These are phyloP conservation scores for Drosophila gunungcola DNA, from an alignment of 1,140 invertebrate genomes.

Conservation along the genomic window DNA sequence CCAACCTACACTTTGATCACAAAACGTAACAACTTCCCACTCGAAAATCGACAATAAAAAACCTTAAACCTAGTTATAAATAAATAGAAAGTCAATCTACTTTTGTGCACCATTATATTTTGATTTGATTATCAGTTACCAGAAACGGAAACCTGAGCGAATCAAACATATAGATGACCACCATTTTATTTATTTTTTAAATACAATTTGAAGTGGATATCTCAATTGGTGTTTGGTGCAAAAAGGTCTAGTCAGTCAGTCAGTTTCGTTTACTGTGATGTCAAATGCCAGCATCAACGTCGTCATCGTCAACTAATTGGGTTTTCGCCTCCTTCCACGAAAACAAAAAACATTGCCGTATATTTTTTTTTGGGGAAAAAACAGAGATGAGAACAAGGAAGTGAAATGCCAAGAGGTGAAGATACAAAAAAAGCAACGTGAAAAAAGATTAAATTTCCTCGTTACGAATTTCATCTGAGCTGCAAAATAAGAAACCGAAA, in stretches of 20 bases:
- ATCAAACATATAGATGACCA: conserved; percentile 13
- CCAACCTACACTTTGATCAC: too few species aligned
- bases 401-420: conserved; percentile 58
- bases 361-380: background rate
- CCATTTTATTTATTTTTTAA: conserved; percentile 40
- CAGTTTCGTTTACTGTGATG: conserved; percentile 36
- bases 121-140: conserved; percentile 19
- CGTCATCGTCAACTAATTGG: conserved; percentile 73
- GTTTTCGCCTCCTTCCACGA: conserved; percentile 63
- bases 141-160: background rate
- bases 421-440: conserved; percentile 26
- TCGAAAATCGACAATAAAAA: background rate
- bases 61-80: background rate
- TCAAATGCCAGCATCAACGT: conserved; percentile 66
- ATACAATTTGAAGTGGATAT: conserved; percentile 70
- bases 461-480: conserved; percentile 64
- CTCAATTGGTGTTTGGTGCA: conserved; percentile 50
- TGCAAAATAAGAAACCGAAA: conserved; percentile 59
- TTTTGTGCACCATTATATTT: background rate
- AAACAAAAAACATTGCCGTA: conserved; percentile 37
- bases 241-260: conserved; percentile 9
- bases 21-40: background rate
- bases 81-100: background rate
- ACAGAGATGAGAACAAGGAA: conserved; percentile 21
- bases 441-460: conserved; percentile 81